Conservation (phyloP, 2,797 vertebrate genomes). For the Sebastes hubbsi region DNA sequence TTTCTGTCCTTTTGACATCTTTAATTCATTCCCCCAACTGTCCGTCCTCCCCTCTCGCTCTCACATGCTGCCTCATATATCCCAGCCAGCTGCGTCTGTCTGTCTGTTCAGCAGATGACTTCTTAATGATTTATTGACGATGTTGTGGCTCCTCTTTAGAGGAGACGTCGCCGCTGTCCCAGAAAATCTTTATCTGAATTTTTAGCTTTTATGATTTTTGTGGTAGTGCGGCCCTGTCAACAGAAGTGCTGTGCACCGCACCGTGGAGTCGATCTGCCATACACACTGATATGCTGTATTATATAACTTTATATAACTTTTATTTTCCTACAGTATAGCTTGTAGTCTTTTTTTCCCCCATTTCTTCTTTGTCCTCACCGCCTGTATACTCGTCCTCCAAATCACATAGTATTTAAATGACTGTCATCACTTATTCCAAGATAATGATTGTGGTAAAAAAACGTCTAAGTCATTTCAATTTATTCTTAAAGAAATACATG, state of each 20-base stretch:
- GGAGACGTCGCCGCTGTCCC: background rate
- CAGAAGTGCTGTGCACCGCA: background rate
- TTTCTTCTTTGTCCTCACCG: background rate
- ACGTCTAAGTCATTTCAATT: background rate
- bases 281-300: background rate
- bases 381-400: background rate
- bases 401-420: background rate
- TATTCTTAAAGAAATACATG: background rate
- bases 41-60: background rate
- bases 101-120: slow-evolving; percentile 22
- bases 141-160: slow-evolving; percentile 5
- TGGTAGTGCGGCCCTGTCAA: background rate
- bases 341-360: background rate
- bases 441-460: background rate
- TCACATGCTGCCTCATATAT: background rate
- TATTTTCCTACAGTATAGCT: background rate
- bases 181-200: slow-evolving; percentile 26
- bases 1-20: background rate
- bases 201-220: background rate
- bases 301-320: background rate
- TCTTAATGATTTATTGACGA: slow-evolving; percentile 48
- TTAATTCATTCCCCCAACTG: background rate
- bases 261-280: background rate
- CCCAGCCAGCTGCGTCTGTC: background rate
- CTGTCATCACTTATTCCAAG: background rate